Evolutionary conservation across 2,888 invertebrate genomes (phyloP).

Genomic region (Pseudolycoriella hygida): DNA sequence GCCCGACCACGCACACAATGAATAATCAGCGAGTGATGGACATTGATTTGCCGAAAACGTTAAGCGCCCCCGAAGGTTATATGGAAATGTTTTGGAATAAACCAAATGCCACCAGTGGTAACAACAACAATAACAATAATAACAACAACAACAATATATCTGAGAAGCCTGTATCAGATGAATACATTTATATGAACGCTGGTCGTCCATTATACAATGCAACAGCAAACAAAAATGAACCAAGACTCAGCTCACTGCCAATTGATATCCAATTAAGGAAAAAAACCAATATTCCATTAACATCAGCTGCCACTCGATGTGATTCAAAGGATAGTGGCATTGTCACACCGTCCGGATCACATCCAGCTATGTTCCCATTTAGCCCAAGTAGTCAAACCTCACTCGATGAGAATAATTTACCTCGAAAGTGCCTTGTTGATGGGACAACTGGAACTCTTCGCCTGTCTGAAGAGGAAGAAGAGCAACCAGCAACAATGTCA

Average conservation of each 20-base stretch:
- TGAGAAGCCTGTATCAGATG: slow-evolving; percentile 20
- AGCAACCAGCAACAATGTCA: not conserved
- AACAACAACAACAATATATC: slow-evolving; percentile 17
- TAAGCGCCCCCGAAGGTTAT: slow-evolving; percentile 38
- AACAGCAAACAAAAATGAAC: not conserved
- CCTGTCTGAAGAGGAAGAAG: slow-evolving; percentile 17
- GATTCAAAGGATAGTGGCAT: slow-evolving; percentile 20
- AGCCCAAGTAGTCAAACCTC: slow-evolving; percentile 32
- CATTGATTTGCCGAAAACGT: slow-evolving; percentile 20
- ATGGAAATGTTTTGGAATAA: slow-evolving; percentile 43
- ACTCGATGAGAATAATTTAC: slow-evolving; percentile 12
- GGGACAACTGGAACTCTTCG: slow-evolving; percentile 20
- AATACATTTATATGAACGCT: slow-evolving; percentile 36
- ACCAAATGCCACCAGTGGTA: slow-evolving; percentile 20
- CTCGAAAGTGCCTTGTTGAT: slow-evolving; percentile 23
- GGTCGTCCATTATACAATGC: slow-evolving; percentile 21
- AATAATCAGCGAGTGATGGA: not conserved
- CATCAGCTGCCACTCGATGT: not conserved
- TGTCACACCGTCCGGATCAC: slow-evolving; percentile 39
- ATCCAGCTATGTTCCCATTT: slow-evolving; percentile 46
- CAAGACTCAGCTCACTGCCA: slow-evolving; percentile 34
- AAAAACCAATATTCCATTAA: not conserved
- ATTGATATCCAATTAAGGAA: slow-evolving; percentile 33
- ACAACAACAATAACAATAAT: slow-evolving; percentile 19
- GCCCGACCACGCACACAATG: slow-evolving; percentile 8